Conservation (phyloP, 2,797 vertebrate genomes). For the Sarcoramphus papa region DNA sequence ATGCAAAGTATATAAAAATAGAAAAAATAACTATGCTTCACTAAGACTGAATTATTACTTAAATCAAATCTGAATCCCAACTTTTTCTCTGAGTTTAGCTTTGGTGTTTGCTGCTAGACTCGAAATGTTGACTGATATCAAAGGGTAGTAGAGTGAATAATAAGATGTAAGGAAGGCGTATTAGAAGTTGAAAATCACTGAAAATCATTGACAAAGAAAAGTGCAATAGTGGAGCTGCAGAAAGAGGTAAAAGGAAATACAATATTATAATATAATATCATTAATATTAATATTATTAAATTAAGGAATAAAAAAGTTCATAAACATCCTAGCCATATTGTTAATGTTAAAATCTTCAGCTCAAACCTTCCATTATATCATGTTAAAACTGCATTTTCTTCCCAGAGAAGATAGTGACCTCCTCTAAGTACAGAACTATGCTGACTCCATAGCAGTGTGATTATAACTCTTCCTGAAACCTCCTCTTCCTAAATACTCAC, state of each 20-base stretch:
- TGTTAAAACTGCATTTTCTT: not conserved
- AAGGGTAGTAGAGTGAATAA: not conserved
- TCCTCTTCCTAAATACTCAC: not conserved
- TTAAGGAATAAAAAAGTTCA: not conserved
- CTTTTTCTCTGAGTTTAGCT: not conserved
- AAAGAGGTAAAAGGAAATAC: not conserved
- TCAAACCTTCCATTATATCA: not conserved
- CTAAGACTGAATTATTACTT: not conserved
- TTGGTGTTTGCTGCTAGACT: not conserved
- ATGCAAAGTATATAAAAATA: not conserved
- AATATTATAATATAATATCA: not conserved
- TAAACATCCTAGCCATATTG: not conserved
- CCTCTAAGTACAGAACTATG: not conserved
- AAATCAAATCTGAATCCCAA: not conserved
- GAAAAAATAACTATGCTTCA: not conserved
- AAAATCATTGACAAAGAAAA: not conserved
- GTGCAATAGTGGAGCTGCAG: rapidly evolving
- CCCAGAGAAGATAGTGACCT: not conserved
- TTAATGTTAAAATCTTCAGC: not conserved
- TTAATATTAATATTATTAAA: not conserved
- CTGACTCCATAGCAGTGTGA: not conserved
- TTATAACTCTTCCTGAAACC: not conserved
- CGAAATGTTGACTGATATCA: not conserved
- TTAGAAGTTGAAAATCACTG: not conserved
- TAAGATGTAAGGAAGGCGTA: not conserved